These are phyloP conservation scores for Stegodyphus dumicola DNA, from an alignment of 1,140 invertebrate genomes.

Conservation along the genomic window DNA sequence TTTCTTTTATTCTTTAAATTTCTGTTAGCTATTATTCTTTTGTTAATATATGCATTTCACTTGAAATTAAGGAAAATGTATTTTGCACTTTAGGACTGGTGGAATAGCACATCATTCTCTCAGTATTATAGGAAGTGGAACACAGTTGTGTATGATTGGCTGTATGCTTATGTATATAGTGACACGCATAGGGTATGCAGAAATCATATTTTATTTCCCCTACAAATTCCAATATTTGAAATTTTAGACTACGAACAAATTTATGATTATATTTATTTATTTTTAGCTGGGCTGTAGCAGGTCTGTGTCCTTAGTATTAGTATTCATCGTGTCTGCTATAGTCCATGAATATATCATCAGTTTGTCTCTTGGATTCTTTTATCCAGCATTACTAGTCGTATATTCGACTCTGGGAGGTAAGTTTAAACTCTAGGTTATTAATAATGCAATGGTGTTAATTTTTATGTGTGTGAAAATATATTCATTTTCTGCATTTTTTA, in stretches of 20 bases:
- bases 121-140: conserved; percentile 94
- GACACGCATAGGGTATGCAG: conserved; percentile 77
- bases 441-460: too few relatives aligned
- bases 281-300: conserved; percentile 17
- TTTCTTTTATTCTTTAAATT: too few relatives aligned
- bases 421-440: not conserved
- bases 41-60: too few relatives aligned
- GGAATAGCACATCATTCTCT: conserved; percentile 85
- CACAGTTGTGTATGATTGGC: conserved; percentile 92
- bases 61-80: not conserved
- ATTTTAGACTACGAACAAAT: not conserved
- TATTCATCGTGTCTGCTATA: conserved; percentile 70
- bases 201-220: not conserved
- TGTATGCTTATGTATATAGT: conserved; percentile 91
- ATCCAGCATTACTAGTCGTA: conserved; percentile 70
- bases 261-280: not conserved
- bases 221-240: too few relatives aligned
- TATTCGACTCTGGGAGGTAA: conserved; percentile 70
- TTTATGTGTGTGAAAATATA: too few relatives aligned
- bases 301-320: conserved; percentile 64
- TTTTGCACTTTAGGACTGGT: conserved; percentile 83
- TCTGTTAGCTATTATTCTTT: too few relatives aligned
- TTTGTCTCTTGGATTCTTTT: conserved; percentile 69
- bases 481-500: too few relatives aligned
- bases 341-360: conserved; percentile 71